Evolutionary conservation across 2,113 vertebrate species (phyloP), one percentile per base, ranked within the genome.

Genomic region (Rhagologus leucostigma): DNA sequence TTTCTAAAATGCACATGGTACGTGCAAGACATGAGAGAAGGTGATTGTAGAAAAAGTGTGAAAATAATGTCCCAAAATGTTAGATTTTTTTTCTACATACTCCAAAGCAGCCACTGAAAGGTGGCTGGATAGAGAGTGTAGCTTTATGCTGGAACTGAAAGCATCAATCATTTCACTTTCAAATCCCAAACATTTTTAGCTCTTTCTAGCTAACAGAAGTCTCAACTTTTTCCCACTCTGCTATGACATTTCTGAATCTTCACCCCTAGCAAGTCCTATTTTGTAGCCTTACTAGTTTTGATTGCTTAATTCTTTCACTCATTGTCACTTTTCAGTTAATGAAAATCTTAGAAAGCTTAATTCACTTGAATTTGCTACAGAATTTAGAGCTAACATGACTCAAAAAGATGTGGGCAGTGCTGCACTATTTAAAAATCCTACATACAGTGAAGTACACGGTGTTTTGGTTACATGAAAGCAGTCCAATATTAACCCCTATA

Each of bases 261-360:
- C 79, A 93, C 68, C 84, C 63, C 33, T 94, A 74, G 55, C 82
- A 96, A 67, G 85, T 67, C 35, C 22, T 80, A 17, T 69, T 94
- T 93, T 80, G 50, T 87, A 93, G 77, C 71, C 55, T 94, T 46
- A n/a, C 33, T 94, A 59, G 42, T 55, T 74, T 85, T 53, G 0
- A 27, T 93, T 90, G 39, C 71, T 50, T 93, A 91, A 88, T 96
- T 96, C 42, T 91, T 90, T 90, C 83, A 57, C 79, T 95, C 90
- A 94, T 93, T 94, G 83, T 92, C 94, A 90, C 41, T 88, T 94
- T 93, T 92, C 84, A 55, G 63, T 90, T 94, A 96, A 95, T 95
- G 92, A 93, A 94, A 90, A 90, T 93, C 82, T 96, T 93, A 85
- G 74, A 87, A 96, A 97, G 67, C 63, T 93, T 96, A 90, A 96